Evolutionary conservation across 1,140 invertebrate genomes (phyloP), one percentile per base, ranked within the genome.

Genomic region (Musca vetustissima): DNA sequence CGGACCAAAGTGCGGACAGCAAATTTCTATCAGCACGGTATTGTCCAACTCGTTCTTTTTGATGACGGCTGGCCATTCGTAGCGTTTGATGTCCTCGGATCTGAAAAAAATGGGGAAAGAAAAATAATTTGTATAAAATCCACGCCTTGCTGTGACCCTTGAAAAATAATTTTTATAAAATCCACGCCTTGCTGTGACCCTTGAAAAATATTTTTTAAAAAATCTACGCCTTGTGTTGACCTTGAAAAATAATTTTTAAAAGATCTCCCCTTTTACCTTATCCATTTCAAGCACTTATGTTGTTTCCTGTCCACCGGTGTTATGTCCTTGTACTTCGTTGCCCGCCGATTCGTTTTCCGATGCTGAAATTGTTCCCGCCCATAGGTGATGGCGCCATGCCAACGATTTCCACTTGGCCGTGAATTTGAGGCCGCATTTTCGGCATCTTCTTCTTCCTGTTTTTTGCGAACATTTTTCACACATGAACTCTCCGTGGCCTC

Each of bases 1-100:
- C 36, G 84, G 81, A 64, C 81, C 81, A 75, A 88, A 90, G 3
- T 87, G 87, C 0, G 79, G 73, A 72, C 89, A 90, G 72, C 89
- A 90, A 17, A 75, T 61, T 43, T 61, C 57, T 14, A 61, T 61
- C 0, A 79, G 76, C 21, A 75, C 68, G 1, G 36, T 43, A 43
- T 43, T 43, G 11, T 43, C 6, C 4, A 13, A 11, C 11, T 6
- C 6, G 36, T 9, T 43, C 13, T 43, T 43, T 24, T 69, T 78
- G 75, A 77, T 74, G 49, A 61, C 36, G 0, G 57, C 57, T 11
- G 57, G 57, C 57, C 28, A 61, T 43, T 43, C n/a, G 36, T 61
- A 61, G 8, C 17, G 15, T 36, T 21, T 36, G 17, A 61, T 28
- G 8, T 61, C 57, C 6, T 61, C 7, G n/a, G 57, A 61, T 11